Evolutionary conservation across 2,113 vertebrate genomes (phyloP).

Genomic region (Hemicordylus capensis): DNA sequence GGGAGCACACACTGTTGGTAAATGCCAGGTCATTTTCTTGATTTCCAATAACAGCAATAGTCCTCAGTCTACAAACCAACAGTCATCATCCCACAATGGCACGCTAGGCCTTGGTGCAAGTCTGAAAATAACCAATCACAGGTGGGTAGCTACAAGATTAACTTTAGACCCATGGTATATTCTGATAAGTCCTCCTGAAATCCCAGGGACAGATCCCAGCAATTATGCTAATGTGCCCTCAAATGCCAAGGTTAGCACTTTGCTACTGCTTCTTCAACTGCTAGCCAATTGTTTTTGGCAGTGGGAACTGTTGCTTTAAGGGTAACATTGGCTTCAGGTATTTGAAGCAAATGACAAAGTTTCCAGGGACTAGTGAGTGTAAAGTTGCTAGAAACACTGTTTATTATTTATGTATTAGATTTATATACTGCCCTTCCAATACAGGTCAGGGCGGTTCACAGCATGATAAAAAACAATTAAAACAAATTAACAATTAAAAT

Average conservation of each 20-base stretch:
- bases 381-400: background rate
- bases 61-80: background rate
- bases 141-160: background rate
- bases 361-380: background rate
- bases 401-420: too few relatives aligned
- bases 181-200: background rate
- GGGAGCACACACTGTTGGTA: background rate
- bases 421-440: too few relatives aligned
- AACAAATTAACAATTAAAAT: too few relatives aligned
- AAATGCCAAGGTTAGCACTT: background rate
- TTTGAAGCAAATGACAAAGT: background rate
- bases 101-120: background rate
- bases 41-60: background rate
- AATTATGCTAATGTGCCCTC: background rate
- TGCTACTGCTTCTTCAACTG: background rate
- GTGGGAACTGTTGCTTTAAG: background rate
- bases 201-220: background rate
- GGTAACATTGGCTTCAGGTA: background rate
- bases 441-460: too few relatives aligned
- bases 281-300: background rate
- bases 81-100: background rate
- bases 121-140: background rate
- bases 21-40: too few relatives aligned
- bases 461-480: too few relatives aligned
- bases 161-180: background rate